Conservation (phyloP, 2,797 vertebrate genomes). For the Erithacus rubecula region DNA sequence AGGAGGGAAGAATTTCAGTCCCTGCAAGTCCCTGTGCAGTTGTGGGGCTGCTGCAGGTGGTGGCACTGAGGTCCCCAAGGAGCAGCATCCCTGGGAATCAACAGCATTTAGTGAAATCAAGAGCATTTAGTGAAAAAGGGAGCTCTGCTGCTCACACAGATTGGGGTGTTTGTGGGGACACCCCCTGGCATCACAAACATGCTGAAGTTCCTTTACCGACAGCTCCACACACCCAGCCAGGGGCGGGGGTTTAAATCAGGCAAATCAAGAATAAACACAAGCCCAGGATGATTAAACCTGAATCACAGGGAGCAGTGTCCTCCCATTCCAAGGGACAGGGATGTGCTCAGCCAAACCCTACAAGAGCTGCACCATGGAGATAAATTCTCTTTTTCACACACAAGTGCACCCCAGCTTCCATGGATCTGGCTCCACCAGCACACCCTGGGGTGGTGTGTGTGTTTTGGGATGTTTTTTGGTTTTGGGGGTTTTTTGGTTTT, state of each 20-base stretch:
- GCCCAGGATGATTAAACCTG: not conserved
- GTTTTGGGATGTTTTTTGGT: not conserved
- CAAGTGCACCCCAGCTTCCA: rapidly evolving
- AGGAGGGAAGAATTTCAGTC: not conserved
- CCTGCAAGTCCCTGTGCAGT: rapidly evolving
- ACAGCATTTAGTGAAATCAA: rapidly evolving
- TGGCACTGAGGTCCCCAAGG: not conserved
- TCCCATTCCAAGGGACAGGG: rapidly evolving
- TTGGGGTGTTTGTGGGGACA: rapidly evolving
- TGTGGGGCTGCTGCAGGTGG: not conserved
- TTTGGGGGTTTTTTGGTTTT: not conserved
- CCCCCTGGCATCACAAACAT: not conserved
- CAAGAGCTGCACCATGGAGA: not conserved
- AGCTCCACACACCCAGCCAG: not conserved
- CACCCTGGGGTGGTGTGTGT: too few species aligned
- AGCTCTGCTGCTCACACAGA: not conserved
- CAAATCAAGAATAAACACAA: not conserved
- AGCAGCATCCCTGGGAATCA: not conserved
- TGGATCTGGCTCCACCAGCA: rapidly evolving
- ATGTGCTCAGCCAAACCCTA: not conserved
- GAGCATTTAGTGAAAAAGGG: not conserved
- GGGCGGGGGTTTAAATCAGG: not conserved
- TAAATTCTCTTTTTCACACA: rapidly evolving
- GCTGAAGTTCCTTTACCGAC: not conserved
- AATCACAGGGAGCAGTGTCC: rapidly evolving